Conservation (phyloP, 2,797 vertebrate genomes). For the Spea hammondii region DNA sequence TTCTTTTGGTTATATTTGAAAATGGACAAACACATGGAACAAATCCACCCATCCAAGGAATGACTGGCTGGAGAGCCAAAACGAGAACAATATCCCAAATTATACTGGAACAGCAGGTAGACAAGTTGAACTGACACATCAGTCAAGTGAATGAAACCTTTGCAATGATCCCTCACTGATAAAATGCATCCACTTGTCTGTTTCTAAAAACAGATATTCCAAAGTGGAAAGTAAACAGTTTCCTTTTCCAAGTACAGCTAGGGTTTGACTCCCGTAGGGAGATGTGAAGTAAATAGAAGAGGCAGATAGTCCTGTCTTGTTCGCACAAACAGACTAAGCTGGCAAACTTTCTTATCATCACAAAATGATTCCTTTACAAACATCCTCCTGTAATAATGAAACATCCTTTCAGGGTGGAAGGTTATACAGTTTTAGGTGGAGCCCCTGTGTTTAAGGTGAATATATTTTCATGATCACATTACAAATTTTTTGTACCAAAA, state of each 20-base stretch:
- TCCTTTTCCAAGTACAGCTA: conserved; percentile 16
- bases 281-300: conserved; percentile 16
- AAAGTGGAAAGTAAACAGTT: conserved; percentile 9
- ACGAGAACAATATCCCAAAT: conserved; percentile 4
- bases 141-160: background rate
- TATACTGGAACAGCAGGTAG: conserved; percentile 1
- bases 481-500: background rate
- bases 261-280: conserved; percentile 11
- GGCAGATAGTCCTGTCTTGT: background rate
- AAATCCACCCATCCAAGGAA: background rate
- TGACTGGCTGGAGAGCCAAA: background rate
- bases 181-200: background rate
- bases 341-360: conserved; percentile 29
- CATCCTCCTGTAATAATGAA: conserved; percentile 16
- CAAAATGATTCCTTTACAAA: conserved; percentile 29
- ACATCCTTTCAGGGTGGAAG: conserved; percentile 4
- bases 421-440: conserved; percentile 14
- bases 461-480: background rate
- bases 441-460: conserved; percentile 18
- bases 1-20: too few species aligned
- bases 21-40: background rate
- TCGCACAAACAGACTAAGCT: conserved; percentile 16
- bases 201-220: conserved; percentile 28
- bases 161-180: conserved; percentile 4
- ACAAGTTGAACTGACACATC: conserved; percentile 6